These are phyloP conservation scores for Lates calcarifer DNA, from an alignment of 2,113 vertebrate genomes.

Conservation along the genomic window DNA sequence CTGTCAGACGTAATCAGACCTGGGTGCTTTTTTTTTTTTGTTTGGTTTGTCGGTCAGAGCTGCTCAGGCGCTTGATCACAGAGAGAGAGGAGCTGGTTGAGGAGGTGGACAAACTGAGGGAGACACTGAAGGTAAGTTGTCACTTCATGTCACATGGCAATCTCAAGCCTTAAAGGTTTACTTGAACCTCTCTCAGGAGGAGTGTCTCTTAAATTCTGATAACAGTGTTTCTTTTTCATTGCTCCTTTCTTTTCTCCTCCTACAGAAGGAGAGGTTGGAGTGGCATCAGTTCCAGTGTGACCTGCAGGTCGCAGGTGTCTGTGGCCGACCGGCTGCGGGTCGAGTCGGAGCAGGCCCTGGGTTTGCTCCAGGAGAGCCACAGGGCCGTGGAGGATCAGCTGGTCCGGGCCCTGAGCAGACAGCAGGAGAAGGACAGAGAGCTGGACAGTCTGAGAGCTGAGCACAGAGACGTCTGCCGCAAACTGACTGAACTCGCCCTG, in stretches of 20 bases:
- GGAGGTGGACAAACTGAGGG: conserved; percentile 74
- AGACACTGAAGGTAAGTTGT: conserved; percentile 77
- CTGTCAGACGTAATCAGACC: not conserved
- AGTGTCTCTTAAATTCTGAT: not conserved
- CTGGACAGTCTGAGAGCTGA: conserved; percentile 69
- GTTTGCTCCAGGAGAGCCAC: conserved; percentile 67
- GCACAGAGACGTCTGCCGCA: conserved; percentile 60
- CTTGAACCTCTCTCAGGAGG: not conserved
- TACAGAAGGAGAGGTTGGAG: conserved; percentile 81
- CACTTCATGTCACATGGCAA: not conserved
- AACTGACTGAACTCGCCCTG: conserved; percentile 57
- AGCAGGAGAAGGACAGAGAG: conserved; percentile 61
- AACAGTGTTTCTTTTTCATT: not conserved
- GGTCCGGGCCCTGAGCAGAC: conserved; percentile 55
- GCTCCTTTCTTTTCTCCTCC: not conserved
- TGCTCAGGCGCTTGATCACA: conserved; percentile 76
- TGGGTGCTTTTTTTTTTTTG: conserved; percentile 10
- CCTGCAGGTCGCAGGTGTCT: conserved; percentile 84
- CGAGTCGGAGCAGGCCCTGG: conserved; percentile 81
- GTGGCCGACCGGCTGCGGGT: conserved; percentile 83
- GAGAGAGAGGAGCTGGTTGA: conserved; percentile 78
- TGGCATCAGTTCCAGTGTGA: conserved; percentile 86
- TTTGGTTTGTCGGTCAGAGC: conserved; percentile 64
- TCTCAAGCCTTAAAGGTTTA: not conserved
- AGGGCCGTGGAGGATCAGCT: conserved; percentile 65